Percentiles rank a stretch among this genome's conserved stretches.
phyloP scores from a whole-genome alignment of 2,113 vertebrate species.

The Aspidoscelis tigris region DNA sequence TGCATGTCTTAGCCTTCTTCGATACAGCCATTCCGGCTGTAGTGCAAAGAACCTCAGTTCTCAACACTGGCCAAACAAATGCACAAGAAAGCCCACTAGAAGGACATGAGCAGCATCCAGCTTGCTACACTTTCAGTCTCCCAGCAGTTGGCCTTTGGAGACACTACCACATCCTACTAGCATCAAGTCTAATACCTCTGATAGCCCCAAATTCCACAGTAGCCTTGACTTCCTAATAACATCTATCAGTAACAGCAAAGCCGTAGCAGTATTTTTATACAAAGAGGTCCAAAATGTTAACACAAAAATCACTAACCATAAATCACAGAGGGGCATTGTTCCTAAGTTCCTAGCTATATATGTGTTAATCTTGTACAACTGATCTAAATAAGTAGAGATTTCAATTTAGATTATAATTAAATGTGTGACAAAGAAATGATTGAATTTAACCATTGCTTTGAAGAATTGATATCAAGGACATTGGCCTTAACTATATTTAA shows the following conservation, averaged over 20 bases:
- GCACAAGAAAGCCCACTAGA: too few relatives aligned
- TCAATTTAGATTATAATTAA: constrained; percentile 46
- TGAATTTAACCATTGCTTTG: constrained; percentile 3
- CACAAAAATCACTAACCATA: neutral
- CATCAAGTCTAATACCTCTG: too few relatives aligned
- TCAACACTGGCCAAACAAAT: too few relatives aligned
- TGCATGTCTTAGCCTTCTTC: too few relatives aligned
- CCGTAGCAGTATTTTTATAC: neutral
- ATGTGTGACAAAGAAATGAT: constrained; percentile 34
- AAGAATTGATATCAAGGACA: neutral
- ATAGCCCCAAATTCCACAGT: neutral
- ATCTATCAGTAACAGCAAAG: neutral
- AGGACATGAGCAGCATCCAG: too few relatives aligned
- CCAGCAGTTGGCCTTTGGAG: too few relatives aligned
- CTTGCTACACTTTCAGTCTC: too few relatives aligned
- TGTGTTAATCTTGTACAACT: constrained; percentile 41
- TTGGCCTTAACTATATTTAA: neutral
- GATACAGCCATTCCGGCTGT: too few relatives aligned
- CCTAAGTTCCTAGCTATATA: neutral
- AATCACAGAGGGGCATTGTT: neutral
- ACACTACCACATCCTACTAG: too few relatives aligned
- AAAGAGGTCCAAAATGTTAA: neutral
- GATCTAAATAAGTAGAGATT: constrained; percentile 35
- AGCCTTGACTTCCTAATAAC: neutral
- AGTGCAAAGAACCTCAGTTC: too few relatives aligned